Conservation (phyloP, 2,888 invertebrate species). For the Eupithecia vulgata region DNA sequence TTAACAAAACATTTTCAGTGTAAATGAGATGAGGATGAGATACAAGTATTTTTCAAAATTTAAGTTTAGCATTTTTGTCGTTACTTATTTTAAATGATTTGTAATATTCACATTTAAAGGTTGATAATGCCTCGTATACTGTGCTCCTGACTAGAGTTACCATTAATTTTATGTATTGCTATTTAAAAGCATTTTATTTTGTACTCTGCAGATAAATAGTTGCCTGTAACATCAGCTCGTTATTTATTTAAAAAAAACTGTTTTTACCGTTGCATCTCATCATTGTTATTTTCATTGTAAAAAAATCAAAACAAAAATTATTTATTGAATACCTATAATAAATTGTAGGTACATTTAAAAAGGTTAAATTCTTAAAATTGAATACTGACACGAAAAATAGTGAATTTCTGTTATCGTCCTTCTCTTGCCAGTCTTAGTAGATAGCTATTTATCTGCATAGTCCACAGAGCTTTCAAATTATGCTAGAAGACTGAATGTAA, state of each 20-base stretch:
- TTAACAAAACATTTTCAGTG: neutral
- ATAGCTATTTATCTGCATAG: neutral
- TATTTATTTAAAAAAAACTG: too few relatives aligned
- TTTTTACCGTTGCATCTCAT: neutral
- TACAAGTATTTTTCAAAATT: neutral
- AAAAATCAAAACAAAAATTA: too few relatives aligned
- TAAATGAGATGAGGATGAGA: neutral
- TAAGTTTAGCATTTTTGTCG: constrained; percentile 3
- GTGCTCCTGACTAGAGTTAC: constrained; percentile 31
- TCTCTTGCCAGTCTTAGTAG: neutral
- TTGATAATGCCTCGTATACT: constrained; percentile 43
- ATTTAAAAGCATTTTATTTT: constrained; percentile 25
- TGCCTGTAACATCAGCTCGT: neutral
- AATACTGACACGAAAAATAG: too few relatives aligned
- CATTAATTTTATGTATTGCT: constrained; percentile 24
- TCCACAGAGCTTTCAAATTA: constrained; percentile 10
- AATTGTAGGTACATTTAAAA: too few relatives aligned
- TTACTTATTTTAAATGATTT: constrained; percentile 18
- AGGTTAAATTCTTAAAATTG: too few relatives aligned
- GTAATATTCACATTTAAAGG: constrained; percentile 41
- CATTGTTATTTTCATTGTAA: neutral
- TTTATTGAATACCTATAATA: too few relatives aligned
- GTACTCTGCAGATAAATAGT: constrained; percentile 2
- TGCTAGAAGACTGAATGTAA: constrained; percentile 47
- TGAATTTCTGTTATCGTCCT: too few relatives aligned